These are phyloP conservation scores for Parapristionchus giblindavisi DNA, from an alignment of 2,888 invertebrate genomes.

Conservation along the genomic window DNA sequence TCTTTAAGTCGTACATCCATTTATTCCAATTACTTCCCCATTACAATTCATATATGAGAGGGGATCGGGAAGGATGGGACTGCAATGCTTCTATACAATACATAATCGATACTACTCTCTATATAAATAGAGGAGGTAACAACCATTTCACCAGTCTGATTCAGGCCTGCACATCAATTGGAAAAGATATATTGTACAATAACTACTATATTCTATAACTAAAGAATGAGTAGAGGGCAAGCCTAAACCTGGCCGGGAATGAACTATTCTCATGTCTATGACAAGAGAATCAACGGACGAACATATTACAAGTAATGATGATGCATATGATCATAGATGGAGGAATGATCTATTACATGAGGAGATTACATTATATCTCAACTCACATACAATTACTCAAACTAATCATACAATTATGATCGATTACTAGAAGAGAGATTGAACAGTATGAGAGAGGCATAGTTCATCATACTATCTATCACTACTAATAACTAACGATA, in stretches of 20 bases:
- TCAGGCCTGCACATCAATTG: constrained; percentile 30
- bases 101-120: constrained; percentile 11
- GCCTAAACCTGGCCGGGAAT: constrained; percentile 22
- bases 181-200: not conserved
- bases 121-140: constrained; percentile 6
- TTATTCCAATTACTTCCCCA: constrained; percentile 31
- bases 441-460: not conserved
- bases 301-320: constrained; percentile 19
- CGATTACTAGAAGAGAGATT: not conserved
- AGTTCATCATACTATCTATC: too few relatives aligned
- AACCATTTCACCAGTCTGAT: constrained; percentile 34
- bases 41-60: not conserved
- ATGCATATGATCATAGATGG: constrained; percentile 1
- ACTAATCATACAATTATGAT: constrained; percentile 22
- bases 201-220: not conserved
- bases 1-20: too few relatives aligned
- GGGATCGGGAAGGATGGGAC: constrained; percentile 29
- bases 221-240: constrained; percentile 9
- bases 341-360: constrained; percentile 9
- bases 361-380: constrained; percentile 13
- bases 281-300: constrained; percentile 28
- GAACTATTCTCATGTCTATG: constrained; percentile 31
- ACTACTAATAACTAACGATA: too few relatives aligned
- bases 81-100: too few relatives aligned
- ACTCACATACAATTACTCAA: not conserved